Conservation (phyloP, 2,113 vertebrate genomes). For the Lepus timidus region DNA sequence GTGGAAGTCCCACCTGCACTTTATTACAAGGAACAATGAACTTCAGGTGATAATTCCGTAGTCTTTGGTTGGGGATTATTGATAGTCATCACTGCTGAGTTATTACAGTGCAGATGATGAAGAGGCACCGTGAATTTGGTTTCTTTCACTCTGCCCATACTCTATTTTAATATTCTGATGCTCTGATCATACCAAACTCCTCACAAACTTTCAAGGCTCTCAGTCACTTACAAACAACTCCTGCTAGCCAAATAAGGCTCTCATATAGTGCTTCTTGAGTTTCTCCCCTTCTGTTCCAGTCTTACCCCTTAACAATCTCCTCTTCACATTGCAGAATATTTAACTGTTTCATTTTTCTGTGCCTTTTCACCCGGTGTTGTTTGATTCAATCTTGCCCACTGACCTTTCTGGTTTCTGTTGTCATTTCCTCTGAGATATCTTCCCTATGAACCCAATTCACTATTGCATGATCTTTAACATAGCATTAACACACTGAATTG, state of each 20-base stretch:
- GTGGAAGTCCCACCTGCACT: neutral
- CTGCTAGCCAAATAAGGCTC: neutral
- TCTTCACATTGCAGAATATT: neutral
- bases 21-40: neutral
- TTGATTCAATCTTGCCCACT: neutral
- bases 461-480: neutral
- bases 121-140: neutral
- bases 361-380: neutral
- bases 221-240: neutral
- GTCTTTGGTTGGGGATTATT: neutral
- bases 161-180: constrained; percentile 27
- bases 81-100: neutral
- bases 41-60: neutral
- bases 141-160: neutral
- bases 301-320: neutral
- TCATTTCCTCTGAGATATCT: neutral
- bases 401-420: neutral
- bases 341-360: neutral
- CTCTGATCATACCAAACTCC: neutral
- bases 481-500: neutral
- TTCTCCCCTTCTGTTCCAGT: neutral
- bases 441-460: neutral
- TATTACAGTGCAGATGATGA: neutral
- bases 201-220: neutral
- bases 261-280: neutral